Base-by-base conservation (phyloP, 2,888 invertebrate genomes). In the Netelia inedita region DNA sequence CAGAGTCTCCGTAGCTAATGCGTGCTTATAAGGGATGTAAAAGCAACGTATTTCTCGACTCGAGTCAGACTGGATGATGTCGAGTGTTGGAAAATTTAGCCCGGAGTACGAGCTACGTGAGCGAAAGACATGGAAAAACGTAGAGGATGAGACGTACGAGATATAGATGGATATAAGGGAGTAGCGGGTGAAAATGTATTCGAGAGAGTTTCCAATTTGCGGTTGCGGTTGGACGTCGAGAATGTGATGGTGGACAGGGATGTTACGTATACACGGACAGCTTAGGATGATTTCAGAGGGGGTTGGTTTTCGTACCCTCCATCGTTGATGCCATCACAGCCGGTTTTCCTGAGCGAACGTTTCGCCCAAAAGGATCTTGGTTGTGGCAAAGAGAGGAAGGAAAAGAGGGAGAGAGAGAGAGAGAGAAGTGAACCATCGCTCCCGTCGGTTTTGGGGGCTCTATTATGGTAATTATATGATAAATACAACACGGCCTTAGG, bases 381-480 rank as follows among this genome's bases (percentile, higher is more conserved):
- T 55, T 59, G n/a, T n/a, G 73, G 41, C 55, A 55, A 59, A 65
- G 57, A 68, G 68, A 75, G 50, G 43, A 55, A 43, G 68, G 68
- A 73, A 73, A 79, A 85, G 74, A 72, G 86, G 82, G 84, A 85
- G 73, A 81, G 86, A 84, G 84, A 81, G 85, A 85, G 84, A 65
- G 68, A 76, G 72, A 82, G 73, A 55, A 28, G 50, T 6, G 66
- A 65, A 35, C 35, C 35, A 6, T 35, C 35, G 35, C 35, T 35
- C 75, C 76, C 61, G 72, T 19, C 85, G 82, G 86, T 90, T 91
- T 89, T 75, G 66, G 14, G 88, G 89, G 91, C 92, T 92, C 92
- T 93, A 93, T 93, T 93, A 93, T 93, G 93, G 92, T 93, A 93
- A 93, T 93, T 93, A 93, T 93, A 93, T 93, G 93, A 93, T 93